Conservation (phyloP, 2,797 vertebrate genomes). For the Miichthys miiuy region DNA sequence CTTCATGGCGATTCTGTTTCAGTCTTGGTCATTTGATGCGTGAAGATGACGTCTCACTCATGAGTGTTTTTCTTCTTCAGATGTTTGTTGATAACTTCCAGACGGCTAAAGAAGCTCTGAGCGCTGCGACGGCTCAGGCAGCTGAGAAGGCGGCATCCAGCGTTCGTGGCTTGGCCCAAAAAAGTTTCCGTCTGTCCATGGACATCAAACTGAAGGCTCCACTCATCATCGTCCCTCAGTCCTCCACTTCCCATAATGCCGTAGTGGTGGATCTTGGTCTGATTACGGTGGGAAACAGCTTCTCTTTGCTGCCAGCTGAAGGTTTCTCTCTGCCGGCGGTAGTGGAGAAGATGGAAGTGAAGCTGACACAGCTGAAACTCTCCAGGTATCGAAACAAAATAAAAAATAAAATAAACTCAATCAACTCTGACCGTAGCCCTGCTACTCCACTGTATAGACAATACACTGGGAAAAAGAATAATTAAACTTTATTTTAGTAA, state of each 20-base stretch:
- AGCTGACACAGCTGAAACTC: constrained; percentile 93
- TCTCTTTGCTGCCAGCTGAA: constrained; percentile 72
- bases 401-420: neutral
- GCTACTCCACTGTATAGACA: too few species aligned
- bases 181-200: constrained; percentile 91
- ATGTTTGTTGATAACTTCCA: constrained; percentile 82
- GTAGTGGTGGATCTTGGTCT: constrained; percentile 93
- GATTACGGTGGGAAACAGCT: constrained; percentile 89
- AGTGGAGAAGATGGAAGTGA: constrained; percentile 91
- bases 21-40: neutral
- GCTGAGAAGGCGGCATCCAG: constrained; percentile 94
- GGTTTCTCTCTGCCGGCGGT: constrained; percentile 87
- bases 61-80: constrained; percentile 37
- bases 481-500: too few species aligned
- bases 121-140: constrained; percentile 91
- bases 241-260: constrained; percentile 88
- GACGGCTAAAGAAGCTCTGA: constrained; percentile 91
- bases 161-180: constrained; percentile 92
- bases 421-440: too few species aligned
- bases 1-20: constrained; percentile 7
- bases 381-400: constrained; percentile 85
- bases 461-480: too few species aligned
- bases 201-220: constrained; percentile 93
- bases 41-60: neutral
- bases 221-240: constrained; percentile 93